Evolutionary conservation across 2,888 invertebrate genomes (phyloP).

Genomic region (Lasioglossum vierecki): DNA sequence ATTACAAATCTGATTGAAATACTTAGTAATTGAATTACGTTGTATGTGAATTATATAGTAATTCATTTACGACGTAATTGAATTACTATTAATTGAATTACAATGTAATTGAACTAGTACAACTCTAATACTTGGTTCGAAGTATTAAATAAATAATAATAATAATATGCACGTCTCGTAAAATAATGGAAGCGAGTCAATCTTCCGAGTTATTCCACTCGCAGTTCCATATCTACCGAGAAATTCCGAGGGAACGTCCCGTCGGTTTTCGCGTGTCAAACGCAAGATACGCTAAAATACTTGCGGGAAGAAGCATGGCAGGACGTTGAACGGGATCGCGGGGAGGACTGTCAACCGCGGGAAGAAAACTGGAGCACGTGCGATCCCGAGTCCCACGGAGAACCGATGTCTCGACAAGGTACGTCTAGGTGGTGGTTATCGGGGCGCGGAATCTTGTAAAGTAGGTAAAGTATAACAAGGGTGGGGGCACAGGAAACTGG

Average conservation of each 20-base stretch:
- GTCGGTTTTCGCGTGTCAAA: background rate
- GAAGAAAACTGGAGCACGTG: constrained; percentile 34
- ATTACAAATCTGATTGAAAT: too few species aligned
- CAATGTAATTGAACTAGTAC: too few species aligned
- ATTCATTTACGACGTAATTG: too few species aligned
- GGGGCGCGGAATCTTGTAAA: constrained; percentile 51
- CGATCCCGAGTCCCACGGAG: constrained; percentile 37
- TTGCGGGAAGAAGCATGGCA: background rate
- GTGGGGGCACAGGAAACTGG: constrained; percentile 4
- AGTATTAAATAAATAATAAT: too few species aligned
- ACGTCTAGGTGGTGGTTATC: constrained; percentile 47
- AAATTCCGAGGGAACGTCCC: background rate
- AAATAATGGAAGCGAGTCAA: background rate
- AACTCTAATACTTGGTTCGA: too few species aligned
- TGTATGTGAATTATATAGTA: too few species aligned
- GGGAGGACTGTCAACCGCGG: background rate
- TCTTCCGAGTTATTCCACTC: background rate
- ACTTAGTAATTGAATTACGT: too few species aligned
- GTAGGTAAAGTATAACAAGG: constrained; percentile 54
- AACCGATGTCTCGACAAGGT: constrained; percentile 12
- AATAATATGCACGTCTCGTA: too few species aligned
- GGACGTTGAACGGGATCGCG: background rate
- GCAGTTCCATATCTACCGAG: background rate
- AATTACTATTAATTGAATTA: too few species aligned
- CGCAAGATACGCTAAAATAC: background rate